phyloP scores from a whole-genome alignment of 2,113 vertebrate species.

The Oreotrochilus melanogaster region DNA sequence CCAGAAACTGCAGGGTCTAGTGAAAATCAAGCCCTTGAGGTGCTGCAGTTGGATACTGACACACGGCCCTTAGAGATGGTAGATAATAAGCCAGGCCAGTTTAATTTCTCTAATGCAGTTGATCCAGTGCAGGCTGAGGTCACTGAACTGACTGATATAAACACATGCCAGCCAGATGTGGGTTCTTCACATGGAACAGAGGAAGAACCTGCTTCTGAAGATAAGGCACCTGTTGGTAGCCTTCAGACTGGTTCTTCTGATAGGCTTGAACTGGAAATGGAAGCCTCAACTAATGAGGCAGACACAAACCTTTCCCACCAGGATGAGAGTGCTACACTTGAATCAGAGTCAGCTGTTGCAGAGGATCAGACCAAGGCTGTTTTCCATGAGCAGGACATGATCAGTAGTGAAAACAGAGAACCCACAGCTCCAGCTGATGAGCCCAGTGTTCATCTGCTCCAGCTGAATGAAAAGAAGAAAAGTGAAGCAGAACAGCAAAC shows the following conservation, averaged over 20 bases:
- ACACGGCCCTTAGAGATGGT: background rate
- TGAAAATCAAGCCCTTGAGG: background rate
- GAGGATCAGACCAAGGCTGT: background rate
- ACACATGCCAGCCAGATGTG: background rate
- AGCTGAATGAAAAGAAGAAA: background rate
- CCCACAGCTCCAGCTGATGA: background rate
- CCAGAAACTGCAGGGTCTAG: background rate
- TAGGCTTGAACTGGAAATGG: background rate
- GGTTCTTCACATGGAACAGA: background rate
- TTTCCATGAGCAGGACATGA: background rate
- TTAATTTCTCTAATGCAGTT: conserved; percentile 5
- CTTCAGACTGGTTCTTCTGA: background rate
- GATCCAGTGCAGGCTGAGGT: conserved; percentile 19
- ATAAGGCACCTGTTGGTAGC: background rate
- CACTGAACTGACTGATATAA: background rate
- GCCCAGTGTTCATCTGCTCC: background rate
- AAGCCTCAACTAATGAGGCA: background rate
- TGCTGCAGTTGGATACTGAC: background rate
- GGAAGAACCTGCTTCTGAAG: background rate
- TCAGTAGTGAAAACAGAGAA: background rate
- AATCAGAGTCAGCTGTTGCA: background rate
- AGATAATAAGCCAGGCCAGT: background rate
- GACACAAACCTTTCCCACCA: background rate
- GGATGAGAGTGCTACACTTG: background rate
- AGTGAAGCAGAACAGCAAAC: background rate